phyloP scores from a whole-genome alignment of 2,113 vertebrate species.

The Piprites chloris region DNA sequence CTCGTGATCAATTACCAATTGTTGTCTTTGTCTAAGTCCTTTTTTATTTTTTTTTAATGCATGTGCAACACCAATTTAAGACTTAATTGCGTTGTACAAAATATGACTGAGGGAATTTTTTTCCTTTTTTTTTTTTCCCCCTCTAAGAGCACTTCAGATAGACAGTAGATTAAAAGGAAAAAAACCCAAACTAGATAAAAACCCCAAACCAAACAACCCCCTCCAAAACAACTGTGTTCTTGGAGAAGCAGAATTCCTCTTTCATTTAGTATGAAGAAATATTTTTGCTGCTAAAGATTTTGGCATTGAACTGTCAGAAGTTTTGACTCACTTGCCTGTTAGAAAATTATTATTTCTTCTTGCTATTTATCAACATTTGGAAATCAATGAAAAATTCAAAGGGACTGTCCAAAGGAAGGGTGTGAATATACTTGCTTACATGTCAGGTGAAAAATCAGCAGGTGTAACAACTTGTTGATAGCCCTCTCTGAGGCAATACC shows the following conservation, averaged over 20 bases:
- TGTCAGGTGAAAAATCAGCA: background rate
- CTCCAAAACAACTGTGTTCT: background rate
- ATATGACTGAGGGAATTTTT: background rate
- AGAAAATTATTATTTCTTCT: background rate
- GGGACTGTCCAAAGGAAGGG: background rate
- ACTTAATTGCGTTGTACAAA: background rate
- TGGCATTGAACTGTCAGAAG: background rate
- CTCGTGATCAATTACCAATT: background rate
- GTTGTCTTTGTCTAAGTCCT: background rate
- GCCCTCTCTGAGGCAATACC: background rate
- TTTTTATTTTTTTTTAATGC: background rate
- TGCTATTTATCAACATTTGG: background rate
- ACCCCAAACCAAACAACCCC: background rate
- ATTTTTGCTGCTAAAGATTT: background rate
- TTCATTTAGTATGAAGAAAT: background rate
- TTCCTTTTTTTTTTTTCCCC: background rate
- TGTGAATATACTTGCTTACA: background rate
- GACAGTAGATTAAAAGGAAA: background rate
- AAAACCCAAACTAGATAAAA: background rate
- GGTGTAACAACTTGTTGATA: background rate
- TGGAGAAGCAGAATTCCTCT: background rate
- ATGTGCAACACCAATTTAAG: background rate
- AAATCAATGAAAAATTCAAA: background rate
- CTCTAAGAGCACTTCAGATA: background rate
- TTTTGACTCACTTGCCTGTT: background rate